Conservation (phyloP, 2,888 invertebrate genomes). For the Pheosia gnoma region DNA sequence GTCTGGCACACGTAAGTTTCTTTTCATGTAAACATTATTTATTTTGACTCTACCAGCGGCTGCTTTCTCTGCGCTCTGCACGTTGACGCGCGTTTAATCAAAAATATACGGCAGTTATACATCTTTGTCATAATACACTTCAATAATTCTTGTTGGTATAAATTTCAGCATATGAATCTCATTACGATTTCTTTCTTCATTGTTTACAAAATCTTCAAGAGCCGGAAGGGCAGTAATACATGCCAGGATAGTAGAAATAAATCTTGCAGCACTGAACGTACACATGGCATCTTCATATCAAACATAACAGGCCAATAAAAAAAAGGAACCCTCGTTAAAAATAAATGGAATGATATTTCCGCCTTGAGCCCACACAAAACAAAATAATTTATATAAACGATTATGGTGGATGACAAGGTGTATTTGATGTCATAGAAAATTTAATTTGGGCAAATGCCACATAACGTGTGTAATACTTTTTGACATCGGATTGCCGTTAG, state of each 20-base stretch:
- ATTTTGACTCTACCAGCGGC: constrained; percentile 9
- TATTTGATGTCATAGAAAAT: constrained; percentile 40
- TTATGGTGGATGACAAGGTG: constrained; percentile 26
- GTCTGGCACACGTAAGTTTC: constrained; percentile 2
- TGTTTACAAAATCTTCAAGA: constrained; percentile 13
- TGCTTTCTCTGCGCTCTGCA: constrained; percentile 8
- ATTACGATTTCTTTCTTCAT: constrained; percentile 5
- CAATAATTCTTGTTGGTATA: neutral
- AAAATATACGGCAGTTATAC: constrained; percentile 10
- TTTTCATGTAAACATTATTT: constrained; percentile 8
- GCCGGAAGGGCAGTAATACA: neutral
- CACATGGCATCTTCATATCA: constrained; percentile 6
- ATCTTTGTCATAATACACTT: constrained; percentile 15
- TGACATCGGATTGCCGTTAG: constrained; percentile 33
- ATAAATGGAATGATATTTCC: constrained; percentile 39
- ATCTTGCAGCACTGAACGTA: constrained; percentile 1
- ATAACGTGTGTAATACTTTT: constrained; percentile 37
- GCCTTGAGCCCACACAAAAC: constrained; percentile 31
- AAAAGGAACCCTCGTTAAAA: constrained; percentile 14
- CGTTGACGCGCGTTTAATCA: constrained; percentile 1
- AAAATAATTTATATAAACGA: constrained; percentile 30
- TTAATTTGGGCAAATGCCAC: constrained; percentile 39
- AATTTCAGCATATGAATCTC: neutral
- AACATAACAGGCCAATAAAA: constrained; percentile 14
- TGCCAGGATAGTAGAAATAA: constrained; percentile 8